These are phyloP conservation scores for Listronotus bonariensis DNA, from an alignment of 1,140 invertebrate species.

Conservation along the genomic window DNA sequence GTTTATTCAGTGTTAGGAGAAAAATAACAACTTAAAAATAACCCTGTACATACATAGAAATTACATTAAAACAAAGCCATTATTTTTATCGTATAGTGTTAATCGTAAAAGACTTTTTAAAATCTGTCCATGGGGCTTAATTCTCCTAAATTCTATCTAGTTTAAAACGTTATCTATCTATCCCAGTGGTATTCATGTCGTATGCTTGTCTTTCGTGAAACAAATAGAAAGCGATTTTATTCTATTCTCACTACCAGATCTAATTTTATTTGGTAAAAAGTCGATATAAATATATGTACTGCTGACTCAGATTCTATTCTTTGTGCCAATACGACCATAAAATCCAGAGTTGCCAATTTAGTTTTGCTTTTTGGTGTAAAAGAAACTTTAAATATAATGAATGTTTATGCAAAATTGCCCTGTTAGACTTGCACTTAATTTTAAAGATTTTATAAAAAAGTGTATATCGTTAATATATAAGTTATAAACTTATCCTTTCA, in stretches of 20 bases:
- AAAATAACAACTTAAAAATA: no score
- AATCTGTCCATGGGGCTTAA: conserved; percentile 34
- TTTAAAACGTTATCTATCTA: conserved; percentile 37
- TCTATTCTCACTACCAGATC: conserved; percentile 19
- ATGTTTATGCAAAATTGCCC: no score
- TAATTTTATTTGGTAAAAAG: conserved; percentile 26
- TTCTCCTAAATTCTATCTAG: conserved; percentile 36
- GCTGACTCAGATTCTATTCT: conserved; percentile 18
- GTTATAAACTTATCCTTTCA: no score
- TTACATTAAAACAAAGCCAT: no score
- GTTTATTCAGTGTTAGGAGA: no score
- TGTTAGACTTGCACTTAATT: no score
- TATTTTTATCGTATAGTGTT: background rate
- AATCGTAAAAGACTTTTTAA: conserved; percentile 12
- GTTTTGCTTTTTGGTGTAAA: no score
- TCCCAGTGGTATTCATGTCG: conserved; percentile 27
- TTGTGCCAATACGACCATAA: conserved; percentile 4
- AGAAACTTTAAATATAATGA: no score
- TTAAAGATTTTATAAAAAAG: no score
- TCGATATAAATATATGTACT: conserved; percentile 20
- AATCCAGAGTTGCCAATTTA: background rate
- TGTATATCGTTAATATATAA: no score
- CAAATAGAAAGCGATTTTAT: conserved; percentile 27
- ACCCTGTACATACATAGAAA: no score
- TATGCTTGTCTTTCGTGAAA: conserved; percentile 24